Evolutionary conservation across 2,797 vertebrate genomes (phyloP).

Genomic region (Chelidonichthys spinosus): DNA sequence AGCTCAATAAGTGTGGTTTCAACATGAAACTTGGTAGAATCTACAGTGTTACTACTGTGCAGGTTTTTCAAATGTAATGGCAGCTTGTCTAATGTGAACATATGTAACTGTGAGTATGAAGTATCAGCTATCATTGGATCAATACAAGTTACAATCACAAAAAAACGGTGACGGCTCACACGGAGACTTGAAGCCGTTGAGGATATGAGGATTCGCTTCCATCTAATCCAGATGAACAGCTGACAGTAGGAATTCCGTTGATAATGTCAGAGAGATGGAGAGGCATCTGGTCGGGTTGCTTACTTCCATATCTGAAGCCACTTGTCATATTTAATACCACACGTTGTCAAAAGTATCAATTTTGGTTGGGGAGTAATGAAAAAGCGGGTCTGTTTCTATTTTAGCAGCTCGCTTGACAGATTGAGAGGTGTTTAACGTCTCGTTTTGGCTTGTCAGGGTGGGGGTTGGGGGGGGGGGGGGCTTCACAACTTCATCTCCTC

Average conservation of each 20-base stretch:
- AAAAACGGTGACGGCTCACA: slow-evolving; percentile 42
- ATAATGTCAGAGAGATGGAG: slow-evolving; percentile 74
- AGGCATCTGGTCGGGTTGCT: slow-evolving; percentile 73
- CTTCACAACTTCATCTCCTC: slow-evolving; percentile 80
- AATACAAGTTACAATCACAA: slow-evolving; percentile 39
- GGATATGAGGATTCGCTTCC: slow-evolving; percentile 65
- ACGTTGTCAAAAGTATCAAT: slow-evolving; percentile 82
- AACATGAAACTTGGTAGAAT: neutral
- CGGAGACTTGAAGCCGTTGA: slow-evolving; percentile 40
- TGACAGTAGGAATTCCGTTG: slow-evolving; percentile 77
- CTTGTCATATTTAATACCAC: slow-evolving; percentile 81
- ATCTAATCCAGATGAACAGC: slow-evolving; percentile 78
- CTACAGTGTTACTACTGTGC: neutral
- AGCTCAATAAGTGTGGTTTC: neutral
- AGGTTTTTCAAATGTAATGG: neutral
- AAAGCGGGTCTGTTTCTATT: slow-evolving; percentile 79
- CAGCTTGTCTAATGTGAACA: neutral
- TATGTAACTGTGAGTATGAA: slow-evolving; percentile 5
- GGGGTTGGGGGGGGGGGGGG: slow-evolving; percentile 19
- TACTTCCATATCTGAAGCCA: slow-evolving; percentile 78
- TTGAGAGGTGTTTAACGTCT: slow-evolving; percentile 83
- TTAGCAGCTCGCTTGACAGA: slow-evolving; percentile 80
- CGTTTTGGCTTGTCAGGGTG: slow-evolving; percentile 77
- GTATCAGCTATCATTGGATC: slow-evolving; percentile 12
- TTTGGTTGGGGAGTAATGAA: slow-evolving; percentile 73